These are phyloP conservation scores for Asteroscopus sphinx DNA, from an alignment of 2,888 invertebrate species.

Conservation along the genomic window DNA sequence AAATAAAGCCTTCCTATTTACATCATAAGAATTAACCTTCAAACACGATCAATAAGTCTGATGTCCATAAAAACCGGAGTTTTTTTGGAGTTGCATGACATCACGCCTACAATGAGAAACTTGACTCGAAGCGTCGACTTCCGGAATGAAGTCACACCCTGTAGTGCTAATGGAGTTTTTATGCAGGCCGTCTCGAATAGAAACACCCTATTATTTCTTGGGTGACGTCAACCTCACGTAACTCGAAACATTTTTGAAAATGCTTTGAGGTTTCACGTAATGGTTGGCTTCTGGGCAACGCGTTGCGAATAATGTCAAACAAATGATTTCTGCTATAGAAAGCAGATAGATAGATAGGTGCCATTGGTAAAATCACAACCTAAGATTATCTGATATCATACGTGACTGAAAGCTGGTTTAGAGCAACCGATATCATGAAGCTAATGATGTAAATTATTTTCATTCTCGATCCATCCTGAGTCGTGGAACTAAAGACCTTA, in stretches of 20 bases:
- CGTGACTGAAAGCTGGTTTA: too few species aligned
- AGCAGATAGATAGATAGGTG: too few species aligned
- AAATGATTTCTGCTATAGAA: too few species aligned
- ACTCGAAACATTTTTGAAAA: background rate
- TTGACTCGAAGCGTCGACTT: conserved; percentile 30
- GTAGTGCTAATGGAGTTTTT: conserved; percentile 41
- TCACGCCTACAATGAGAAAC: conserved; percentile 40
- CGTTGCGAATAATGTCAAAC: too few species aligned
- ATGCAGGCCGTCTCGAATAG: conserved; percentile 7
- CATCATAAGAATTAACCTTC: conserved; percentile 31
- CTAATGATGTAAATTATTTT: too few species aligned
- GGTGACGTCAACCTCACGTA: background rate
- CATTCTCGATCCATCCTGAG: too few species aligned
- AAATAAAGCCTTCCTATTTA: background rate
- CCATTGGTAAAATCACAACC: too few species aligned
- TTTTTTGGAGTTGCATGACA: conserved; percentile 31
- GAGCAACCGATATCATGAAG: too few species aligned
- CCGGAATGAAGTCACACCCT: conserved; percentile 48
- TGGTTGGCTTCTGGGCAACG: too few species aligned
- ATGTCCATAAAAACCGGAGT: conserved; percentile 29
- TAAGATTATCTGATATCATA: too few species aligned
- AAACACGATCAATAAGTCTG: conserved; percentile 13
- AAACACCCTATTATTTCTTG: conserved; percentile 8
- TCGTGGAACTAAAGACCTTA: too few species aligned
- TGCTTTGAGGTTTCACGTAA: too few species aligned